Base-by-base conservation (phyloP, 1,140 invertebrate species). In the Arctopsyche grandis region DNA sequence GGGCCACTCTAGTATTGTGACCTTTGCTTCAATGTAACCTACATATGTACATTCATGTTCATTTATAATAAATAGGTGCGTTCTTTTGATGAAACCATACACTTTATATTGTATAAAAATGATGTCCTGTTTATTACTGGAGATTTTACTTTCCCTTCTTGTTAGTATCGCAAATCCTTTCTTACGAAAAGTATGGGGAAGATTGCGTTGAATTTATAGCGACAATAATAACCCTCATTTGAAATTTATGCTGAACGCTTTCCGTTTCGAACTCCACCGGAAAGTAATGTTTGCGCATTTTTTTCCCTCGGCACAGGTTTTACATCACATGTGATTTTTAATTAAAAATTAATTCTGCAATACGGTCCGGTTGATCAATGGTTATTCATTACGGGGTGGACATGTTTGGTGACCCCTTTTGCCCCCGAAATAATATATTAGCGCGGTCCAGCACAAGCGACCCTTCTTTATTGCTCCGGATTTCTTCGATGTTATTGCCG, bases 401-500 rank as follows among this genome's bases (percentile, higher is more conserved):
- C 29, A 38, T 38, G 29, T 38, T 38, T 38, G 29, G 29, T 7
- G 29, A 38, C 29, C 29, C 29, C 29, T 22, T 22, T 22, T 66
- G 26, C 22, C 71, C 14, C 71, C n/a, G 7, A n/a, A 74, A 74
- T 74, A 74, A 73, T 56, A 9, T 74, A 74, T 74, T 74, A 56
- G 9, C 44, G 43, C 24, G n/a, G 38, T 56, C n/a, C 71, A 46
- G 16, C n/a, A n/a, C n/a, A n/a, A n/a, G n/a, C n/a, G n/a, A 12
- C 16, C 19, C 48, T 73, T 74, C 21, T 66, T 74, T 52, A 56
- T 74, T 29, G 46, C 48, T 1, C 24, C 22, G 71, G 71, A 74
- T 74, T 73, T 73, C 66, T 46, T 48, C 70, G 70, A 73, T 48
- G 70, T 73, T 73, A 73, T 73, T 56, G 71, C 71, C 46, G 71